Conservation (phyloP, 2,797 vertebrate species). For the Anabas testudineus region DNA sequence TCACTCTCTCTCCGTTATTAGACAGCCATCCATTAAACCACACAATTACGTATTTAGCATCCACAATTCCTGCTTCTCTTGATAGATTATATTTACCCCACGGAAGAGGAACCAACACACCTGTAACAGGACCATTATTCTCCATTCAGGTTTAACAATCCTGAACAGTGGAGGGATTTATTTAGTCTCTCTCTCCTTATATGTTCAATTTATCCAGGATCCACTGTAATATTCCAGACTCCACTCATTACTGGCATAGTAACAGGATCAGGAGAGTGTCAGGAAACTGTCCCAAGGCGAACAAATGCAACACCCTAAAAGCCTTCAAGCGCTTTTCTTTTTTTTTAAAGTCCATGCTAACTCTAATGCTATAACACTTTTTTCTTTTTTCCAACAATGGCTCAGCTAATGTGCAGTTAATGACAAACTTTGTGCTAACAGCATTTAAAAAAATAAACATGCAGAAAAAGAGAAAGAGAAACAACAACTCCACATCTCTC, state of each 20-base stretch:
- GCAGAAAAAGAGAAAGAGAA: conserved; percentile 12
- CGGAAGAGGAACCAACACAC: conserved; percentile 23
- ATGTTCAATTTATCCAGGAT: conserved; percentile 5
- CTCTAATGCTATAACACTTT: conserved; percentile 2
- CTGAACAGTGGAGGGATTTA: conserved; percentile 3
- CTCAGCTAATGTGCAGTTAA: conserved; percentile 56
- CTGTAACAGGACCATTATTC: conserved; percentile 11
- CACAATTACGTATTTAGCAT: conserved; percentile 14
- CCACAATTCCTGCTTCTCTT: conserved; percentile 14
- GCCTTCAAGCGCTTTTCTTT: not conserved
- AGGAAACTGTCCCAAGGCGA: not conserved
- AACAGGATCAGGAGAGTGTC: conserved; percentile 13
- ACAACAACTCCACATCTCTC: conserved; percentile 11
- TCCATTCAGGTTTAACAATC: conserved; percentile 8
- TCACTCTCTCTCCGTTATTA: conserved; percentile 12
- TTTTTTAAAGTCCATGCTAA: not conserved
- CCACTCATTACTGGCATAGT: conserved; percentile 5
- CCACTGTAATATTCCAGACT: not conserved
- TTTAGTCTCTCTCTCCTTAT: not conserved
- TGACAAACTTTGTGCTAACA: conserved; percentile 47
- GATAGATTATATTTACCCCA: conserved; percentile 34
- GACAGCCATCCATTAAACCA: conserved; percentile 14
- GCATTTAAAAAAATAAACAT: conserved; percentile 20
- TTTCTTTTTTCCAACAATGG: conserved; percentile 24
- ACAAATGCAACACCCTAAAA: not conserved